Evolutionary conservation across 2,113 vertebrate species (phyloP).

Genomic region (Vidua chalybeata): DNA sequence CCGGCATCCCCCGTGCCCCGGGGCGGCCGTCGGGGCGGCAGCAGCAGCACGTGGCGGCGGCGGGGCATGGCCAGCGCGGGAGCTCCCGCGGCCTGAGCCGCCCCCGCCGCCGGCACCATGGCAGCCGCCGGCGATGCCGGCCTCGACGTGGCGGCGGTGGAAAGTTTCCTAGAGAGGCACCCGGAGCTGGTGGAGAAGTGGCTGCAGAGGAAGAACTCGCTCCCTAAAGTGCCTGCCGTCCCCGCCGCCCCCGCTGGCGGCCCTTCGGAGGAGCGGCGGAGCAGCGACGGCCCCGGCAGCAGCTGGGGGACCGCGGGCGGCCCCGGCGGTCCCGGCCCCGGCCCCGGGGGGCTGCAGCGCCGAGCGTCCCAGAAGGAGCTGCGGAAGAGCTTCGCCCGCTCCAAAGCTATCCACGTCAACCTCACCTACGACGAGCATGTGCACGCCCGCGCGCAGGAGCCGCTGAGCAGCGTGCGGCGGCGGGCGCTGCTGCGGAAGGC

Average conservation of each 20-base stretch:
- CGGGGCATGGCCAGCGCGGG: background rate
- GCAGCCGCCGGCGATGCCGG: slow-evolving; percentile 68
- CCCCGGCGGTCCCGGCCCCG: background rate
- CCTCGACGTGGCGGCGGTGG: slow-evolving; percentile 91
- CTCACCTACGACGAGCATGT: slow-evolving; percentile 96
- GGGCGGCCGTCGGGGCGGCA: background rate
- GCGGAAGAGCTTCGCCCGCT: slow-evolving; percentile 93
- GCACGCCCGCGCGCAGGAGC: slow-evolving; percentile 90
- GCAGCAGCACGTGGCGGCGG: background rate
- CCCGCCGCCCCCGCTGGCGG: background rate
- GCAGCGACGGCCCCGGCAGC: background rate
- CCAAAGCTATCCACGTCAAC: slow-evolving; percentile 92
- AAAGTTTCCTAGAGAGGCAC: slow-evolving; percentile 95
- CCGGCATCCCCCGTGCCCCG: background rate
- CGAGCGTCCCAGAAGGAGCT: slow-evolving; percentile 94
- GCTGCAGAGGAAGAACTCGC: slow-evolving; percentile 78
- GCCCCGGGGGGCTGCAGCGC: slow-evolving; percentile 75
- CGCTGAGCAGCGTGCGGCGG: slow-evolving; percentile 90
- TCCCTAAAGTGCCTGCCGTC: background rate
- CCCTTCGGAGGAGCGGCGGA: background rate
- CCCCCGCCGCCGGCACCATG: slow-evolving; percentile 71
- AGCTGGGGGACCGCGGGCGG: background rate
- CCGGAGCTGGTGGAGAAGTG: slow-evolving; percentile 93
- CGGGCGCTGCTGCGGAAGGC: slow-evolving; percentile 93
- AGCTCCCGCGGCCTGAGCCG: background rate